Evolutionary conservation across 2,113 vertebrate genomes (phyloP), one percentile per base, ranked within the genome.

Genomic region (Dunckerocampus dactyliophorus): DNA sequence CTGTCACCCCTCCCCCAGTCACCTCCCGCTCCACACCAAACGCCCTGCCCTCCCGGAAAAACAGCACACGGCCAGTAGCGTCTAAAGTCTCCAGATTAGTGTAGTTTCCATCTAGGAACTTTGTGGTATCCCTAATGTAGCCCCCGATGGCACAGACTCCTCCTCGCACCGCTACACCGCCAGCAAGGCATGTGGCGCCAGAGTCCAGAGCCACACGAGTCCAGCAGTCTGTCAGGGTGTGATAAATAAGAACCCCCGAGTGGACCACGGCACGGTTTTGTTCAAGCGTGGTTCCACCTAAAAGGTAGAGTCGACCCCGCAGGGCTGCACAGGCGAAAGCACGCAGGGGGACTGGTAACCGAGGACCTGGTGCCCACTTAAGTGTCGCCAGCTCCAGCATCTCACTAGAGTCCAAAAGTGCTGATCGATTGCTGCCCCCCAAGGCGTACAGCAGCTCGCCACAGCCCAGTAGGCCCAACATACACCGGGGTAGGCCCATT

Each of bases 91-190:
- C 91, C 59, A 89, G 70, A 6, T 88, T 87, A 34, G 89, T 90
- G 67, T 85, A 89, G 72, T 89, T 89, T 11, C 90, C 90, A 14
- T 89, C 89, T 34, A 90, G 59, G 57, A 92, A 91, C 69, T 89
- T 92, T 4, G 88, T 91, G 24, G 88, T 89, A 1, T 92, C 92
- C 57, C 91, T 87, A 82, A 90, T 85, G 76, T 92, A 92, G 1
- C 92, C 92, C 0, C 91, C 92, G 1, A 93, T 91, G 6, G 92
- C 92, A 3, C 90, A 93, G 16, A 93, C 86, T 6, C 91, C 92
- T 1, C 92, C 89, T 19, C 90, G 86, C 51, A 93, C 90, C 0
- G 91, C 88, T 13, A 93, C 90, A 4, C 91, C 92, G 16, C 90
- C 91, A 8, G 91, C 90, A 2, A 92, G 86, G 54, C 90, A 92